Base-by-base conservation (phyloP, 2,113 vertebrate genomes). In the Leucopternis melanops region DNA sequence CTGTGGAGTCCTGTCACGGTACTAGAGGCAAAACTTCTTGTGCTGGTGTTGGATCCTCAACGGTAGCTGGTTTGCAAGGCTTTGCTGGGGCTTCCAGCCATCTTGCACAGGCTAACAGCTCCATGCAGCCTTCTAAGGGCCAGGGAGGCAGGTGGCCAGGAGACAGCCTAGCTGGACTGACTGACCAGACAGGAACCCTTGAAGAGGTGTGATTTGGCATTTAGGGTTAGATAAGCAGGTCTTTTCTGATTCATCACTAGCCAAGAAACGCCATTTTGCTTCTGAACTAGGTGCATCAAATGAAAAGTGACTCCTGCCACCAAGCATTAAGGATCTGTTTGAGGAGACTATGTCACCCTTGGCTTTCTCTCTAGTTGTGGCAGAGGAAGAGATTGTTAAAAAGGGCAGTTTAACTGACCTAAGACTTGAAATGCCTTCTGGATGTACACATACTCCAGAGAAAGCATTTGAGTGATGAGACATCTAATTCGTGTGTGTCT, bases 251-350 rank as follows among this genome's bases (percentile, higher is more conserved):
- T 85, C 17, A 27, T 78, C 55, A 38, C 66, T 34, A 75, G 88
- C 83, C 75, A 81, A 80, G 82, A 90, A 86, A 87, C 5, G 8
- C 62, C 73, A 78, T 94, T 91, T 90, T 97, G 59, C 55, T 59
- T 85, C 36, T 92, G 82, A 86, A 86, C 47, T 74, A 86, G 80
- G 63, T 79, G 38, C 70, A 55, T 94, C 81, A 94, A 95, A 93
- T 93, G 95, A 94, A 94, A 96, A 96, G 84, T 94, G 94, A 95
- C 95, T 96, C 87, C 92, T 95, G 96, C 95, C 96, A 95, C 87
- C 93, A 88, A 93, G 85, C 93, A 90, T 96, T 95, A 96, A 70
- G 71, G 34, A 88, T 90, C 87, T 93, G 10, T 91, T 55, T 73
- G 70, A 90, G 92, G 95, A 96, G 36, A 18, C 87, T 65, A 7